These are phyloP conservation scores for Pycnonotus jocosus DNA, from an alignment of 2,113 vertebrate species.

Conservation along the genomic window DNA sequence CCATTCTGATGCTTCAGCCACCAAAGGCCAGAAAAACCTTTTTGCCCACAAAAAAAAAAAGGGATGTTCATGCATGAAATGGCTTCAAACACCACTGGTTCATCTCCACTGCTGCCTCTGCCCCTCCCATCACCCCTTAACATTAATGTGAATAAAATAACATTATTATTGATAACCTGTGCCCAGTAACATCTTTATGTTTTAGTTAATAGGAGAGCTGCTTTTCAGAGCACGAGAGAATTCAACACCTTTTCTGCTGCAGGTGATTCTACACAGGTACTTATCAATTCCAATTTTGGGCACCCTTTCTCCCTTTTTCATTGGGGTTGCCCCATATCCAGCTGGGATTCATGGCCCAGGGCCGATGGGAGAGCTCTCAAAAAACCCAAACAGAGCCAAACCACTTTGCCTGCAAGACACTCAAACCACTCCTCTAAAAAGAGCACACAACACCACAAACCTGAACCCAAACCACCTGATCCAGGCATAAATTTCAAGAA, in stretches of 20 bases:
- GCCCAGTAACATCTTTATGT: neutral
- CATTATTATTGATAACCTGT: fast-evolving
- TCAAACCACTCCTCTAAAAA: neutral
- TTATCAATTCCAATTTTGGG: neutral
- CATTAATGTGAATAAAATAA: neutral
- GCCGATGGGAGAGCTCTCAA: neutral
- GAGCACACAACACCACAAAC: fast-evolving
- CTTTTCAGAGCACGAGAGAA: neutral
- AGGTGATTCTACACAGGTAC: neutral
- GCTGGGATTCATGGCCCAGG: fast-evolving
- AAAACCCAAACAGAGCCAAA: neutral
- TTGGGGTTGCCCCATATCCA: neutral
- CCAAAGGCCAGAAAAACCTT: neutral
- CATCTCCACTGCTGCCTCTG: neutral
- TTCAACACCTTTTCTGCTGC: neutral
- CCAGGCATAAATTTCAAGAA: neutral
- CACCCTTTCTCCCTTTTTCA: neutral
- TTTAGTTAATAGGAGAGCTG: neutral
- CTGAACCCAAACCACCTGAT: neutral
- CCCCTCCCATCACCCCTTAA: neutral
- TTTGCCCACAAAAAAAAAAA: neutral
- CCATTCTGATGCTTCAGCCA: neutral
- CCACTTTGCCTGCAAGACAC: neutral
- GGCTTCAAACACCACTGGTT: neutral
- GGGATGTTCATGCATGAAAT: neutral